These are phyloP conservation scores for Metacarcinus magister DNA, from an alignment of 2,888 invertebrate species.

Conservation along the genomic window DNA sequence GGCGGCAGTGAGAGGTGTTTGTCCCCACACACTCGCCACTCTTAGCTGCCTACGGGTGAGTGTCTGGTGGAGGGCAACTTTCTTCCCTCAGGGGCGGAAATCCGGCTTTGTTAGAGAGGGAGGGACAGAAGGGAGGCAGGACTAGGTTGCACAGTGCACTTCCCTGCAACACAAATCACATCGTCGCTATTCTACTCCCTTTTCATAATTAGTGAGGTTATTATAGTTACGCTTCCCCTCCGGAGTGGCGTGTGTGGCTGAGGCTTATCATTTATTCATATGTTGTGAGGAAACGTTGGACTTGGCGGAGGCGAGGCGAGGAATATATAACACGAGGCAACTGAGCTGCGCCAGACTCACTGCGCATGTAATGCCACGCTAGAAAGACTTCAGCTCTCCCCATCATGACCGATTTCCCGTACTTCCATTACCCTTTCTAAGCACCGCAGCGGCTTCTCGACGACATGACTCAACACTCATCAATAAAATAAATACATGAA, in stretches of 20 bases:
- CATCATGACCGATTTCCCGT: not conserved
- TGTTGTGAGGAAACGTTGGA: not conserved
- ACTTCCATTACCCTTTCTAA: slow-evolving; percentile 27
- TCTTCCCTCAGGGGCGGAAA: slow-evolving; percentile 49
- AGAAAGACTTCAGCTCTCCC: slow-evolving; percentile 8
- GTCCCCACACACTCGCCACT: not conserved
- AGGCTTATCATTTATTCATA: not conserved
- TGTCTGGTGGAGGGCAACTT: not conserved
- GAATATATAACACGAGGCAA: slow-evolving; percentile 16
- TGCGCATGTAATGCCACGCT: slow-evolving; percentile 34
- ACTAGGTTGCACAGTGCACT: not conserved
- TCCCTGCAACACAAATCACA: not conserved
- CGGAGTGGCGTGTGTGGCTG: not conserved
- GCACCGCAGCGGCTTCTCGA: not conserved
- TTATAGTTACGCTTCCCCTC: not conserved
- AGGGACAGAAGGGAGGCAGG: not conserved
- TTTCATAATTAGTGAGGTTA: not conserved
- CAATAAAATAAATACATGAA: not conserved
- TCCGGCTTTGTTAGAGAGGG: slow-evolving; percentile 6
- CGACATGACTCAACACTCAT: not conserved
- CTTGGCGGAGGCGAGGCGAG: not conserved
- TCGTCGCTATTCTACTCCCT: not conserved
- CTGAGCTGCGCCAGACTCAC: slow-evolving; percentile 29
- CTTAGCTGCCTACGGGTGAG: not conserved
- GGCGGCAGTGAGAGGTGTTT: not conserved